Conservation (phyloP, 2,113 vertebrate species). For the Zootoca vivipara region DNA sequence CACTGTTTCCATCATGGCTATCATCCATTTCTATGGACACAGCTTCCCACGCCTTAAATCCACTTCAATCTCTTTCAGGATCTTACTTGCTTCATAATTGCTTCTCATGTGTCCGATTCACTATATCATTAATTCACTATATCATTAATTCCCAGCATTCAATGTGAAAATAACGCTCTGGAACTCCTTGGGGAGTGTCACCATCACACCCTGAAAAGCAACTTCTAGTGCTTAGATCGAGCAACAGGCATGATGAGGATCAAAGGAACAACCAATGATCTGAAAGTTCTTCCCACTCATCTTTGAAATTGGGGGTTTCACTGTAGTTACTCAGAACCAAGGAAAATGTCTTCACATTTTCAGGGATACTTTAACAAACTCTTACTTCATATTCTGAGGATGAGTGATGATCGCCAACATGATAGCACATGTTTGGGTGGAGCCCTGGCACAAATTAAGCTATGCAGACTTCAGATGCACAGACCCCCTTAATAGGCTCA, state of each 20-base stretch:
- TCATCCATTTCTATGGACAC: not conserved
- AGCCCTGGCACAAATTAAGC: not conserved
- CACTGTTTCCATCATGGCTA: not conserved
- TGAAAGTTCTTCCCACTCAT: not conserved
- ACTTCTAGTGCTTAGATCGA: not conserved
- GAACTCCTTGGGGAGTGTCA: not conserved
- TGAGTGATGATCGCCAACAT: not conserved
- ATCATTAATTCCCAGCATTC: not conserved
- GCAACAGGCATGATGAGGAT: not conserved
- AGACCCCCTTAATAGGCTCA: no score
- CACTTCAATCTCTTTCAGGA: rapidly evolving
- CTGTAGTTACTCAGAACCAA: not conserved
- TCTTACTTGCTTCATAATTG: not conserved
- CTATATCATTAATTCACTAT: not conserved
- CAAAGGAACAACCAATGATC: not conserved
- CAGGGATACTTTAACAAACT: not conserved
- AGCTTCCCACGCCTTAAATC: not conserved
- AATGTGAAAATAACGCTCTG: not conserved
- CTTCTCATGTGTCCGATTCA: not conserved
- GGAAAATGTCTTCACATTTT: not conserved
- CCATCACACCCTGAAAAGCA: not conserved
- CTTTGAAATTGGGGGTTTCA: not conserved
- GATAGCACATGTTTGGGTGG: not conserved
- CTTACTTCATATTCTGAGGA: not conserved
- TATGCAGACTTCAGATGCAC: not conserved